Percentiles rank a stretch among this genome's conserved stretches.
phyloP scores from a whole-genome alignment of 1,140 invertebrate species.

The Aphelenchoides besseyi region DNA sequence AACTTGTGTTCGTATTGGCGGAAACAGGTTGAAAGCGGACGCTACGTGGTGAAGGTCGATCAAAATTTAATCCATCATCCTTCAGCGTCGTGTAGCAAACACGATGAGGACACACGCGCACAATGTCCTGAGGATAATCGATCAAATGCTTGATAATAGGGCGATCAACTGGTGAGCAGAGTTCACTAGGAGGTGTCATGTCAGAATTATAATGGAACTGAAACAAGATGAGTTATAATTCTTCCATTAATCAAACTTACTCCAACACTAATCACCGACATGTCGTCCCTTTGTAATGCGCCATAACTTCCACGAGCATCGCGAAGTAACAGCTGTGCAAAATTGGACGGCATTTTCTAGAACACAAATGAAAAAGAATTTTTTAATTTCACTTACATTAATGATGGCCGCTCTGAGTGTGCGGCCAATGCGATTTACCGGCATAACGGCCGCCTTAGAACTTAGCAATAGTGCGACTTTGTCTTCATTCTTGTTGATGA shows the following conservation, averaged over 20 bases:
- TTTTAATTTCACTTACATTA: not conserved
- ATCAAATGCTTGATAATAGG: not conserved
- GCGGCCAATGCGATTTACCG: not conserved
- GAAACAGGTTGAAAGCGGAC: too few relatives aligned
- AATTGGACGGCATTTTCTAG: too few relatives aligned
- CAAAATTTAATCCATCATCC: not conserved
- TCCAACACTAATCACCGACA: too few relatives aligned
- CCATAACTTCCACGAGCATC: not conserved
- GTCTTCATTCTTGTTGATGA: not conserved
- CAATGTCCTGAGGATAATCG: not conserved
- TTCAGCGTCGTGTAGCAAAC: not conserved
- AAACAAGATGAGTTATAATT: too few relatives aligned
- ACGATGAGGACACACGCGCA: not conserved
- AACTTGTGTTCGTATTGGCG: too few relatives aligned
- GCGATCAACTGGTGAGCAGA: not conserved
- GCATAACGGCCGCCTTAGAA: not conserved
- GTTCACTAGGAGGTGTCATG: not conserved
- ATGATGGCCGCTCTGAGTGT: not conserved
- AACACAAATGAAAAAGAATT: not conserved
- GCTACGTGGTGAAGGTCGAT: too few relatives aligned
- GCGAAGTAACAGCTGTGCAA: not conserved
- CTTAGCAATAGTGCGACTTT: not conserved
- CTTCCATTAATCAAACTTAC: too few relatives aligned
- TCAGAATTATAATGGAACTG: not conserved
- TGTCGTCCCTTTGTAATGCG: too few relatives aligned